Conservation (phyloP, 2,888 invertebrate species). For the Limulus polyphemus region DNA sequence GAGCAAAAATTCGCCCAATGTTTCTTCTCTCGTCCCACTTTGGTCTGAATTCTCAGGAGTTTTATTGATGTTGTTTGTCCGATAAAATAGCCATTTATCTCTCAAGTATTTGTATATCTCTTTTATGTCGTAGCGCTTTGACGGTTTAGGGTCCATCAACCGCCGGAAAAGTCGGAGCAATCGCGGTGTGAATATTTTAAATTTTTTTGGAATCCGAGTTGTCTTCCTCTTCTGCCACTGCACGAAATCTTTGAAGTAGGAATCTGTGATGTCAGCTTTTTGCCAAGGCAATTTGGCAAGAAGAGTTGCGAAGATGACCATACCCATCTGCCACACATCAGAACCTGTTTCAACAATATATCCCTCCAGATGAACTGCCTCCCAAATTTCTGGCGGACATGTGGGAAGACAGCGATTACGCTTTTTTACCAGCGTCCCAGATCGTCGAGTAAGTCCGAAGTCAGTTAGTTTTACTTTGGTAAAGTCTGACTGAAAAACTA, state of each 20-base stretch:
- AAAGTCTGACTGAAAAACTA: constrained; percentile 80
- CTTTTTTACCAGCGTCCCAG: constrained; percentile 48
- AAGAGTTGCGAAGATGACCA: constrained; percentile 86
- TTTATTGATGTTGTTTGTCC: constrained; percentile 7
- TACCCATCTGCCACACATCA: constrained; percentile 94
- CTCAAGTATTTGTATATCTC: constrained; percentile 27
- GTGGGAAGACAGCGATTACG: constrained; percentile 46
- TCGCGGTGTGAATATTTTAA: constrained; percentile 72
- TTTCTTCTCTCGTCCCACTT: constrained; percentile 1
- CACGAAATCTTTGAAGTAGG: constrained; percentile 56
- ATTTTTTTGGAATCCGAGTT: constrained; percentile 41
- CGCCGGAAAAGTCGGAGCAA: constrained; percentile 79
- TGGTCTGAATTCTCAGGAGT: background rate
- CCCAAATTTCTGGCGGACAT: constrained; percentile 88
- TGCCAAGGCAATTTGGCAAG: constrained; percentile 93
- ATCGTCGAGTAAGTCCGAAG: constrained; percentile 79
- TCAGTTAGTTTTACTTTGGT: constrained; percentile 89
- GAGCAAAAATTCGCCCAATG: constrained; percentile 11
- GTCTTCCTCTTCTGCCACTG: constrained; percentile 53
- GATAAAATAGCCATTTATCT: constrained; percentile 26
- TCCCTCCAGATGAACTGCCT: constrained; percentile 43
- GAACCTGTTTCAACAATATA: constrained; percentile 67
- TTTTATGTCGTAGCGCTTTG: constrained; percentile 26
- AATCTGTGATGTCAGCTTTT: constrained; percentile 84
- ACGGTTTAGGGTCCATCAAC: constrained; percentile 28